phyloP scores from a whole-genome alignment of 2,797 vertebrate species.

The Sebastes matsubarae region DNA sequence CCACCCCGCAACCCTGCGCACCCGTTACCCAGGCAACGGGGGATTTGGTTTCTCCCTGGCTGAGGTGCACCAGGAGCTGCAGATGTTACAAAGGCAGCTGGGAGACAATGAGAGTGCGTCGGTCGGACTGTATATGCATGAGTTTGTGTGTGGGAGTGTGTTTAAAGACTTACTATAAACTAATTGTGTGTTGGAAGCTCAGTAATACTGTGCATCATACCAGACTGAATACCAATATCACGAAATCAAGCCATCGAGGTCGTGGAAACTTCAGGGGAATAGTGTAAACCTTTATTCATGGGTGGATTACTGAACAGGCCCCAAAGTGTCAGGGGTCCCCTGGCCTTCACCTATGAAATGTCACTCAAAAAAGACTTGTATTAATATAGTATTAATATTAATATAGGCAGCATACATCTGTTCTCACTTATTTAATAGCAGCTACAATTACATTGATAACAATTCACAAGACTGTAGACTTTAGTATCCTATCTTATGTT shows the following conservation, averaged over 20 bases:
- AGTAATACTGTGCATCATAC: not conserved
- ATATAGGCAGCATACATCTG: too few species aligned
- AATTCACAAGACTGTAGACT: too few species aligned
- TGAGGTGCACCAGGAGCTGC: slow-evolving; percentile 91
- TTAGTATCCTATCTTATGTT: too few species aligned
- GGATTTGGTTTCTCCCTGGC: slow-evolving; percentile 86
- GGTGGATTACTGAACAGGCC: too few species aligned
- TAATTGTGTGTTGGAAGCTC: slow-evolving; percentile 3
- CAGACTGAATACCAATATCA: not conserved
- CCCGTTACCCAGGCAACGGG: slow-evolving; percentile 72
- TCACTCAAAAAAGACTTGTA: too few species aligned
- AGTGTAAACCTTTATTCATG: not conserved
- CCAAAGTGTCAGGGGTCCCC: too few species aligned
- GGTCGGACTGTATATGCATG: not conserved
- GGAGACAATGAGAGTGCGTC: slow-evolving; percentile 85
- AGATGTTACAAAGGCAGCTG: slow-evolving; percentile 91
- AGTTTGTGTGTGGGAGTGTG: not conserved
- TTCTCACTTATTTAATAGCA: too few species aligned
- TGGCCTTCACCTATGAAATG: too few species aligned
- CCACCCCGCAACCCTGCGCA: slow-evolving; percentile 29
- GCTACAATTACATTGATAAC: too few species aligned
- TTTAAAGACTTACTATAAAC: not conserved
- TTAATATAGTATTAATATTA: too few species aligned
- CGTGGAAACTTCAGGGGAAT: not conserved
- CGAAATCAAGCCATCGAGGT: too few species aligned